Conservation (phyloP, 2,797 vertebrate species). For the Arnoldichthys spilopterus region DNA sequence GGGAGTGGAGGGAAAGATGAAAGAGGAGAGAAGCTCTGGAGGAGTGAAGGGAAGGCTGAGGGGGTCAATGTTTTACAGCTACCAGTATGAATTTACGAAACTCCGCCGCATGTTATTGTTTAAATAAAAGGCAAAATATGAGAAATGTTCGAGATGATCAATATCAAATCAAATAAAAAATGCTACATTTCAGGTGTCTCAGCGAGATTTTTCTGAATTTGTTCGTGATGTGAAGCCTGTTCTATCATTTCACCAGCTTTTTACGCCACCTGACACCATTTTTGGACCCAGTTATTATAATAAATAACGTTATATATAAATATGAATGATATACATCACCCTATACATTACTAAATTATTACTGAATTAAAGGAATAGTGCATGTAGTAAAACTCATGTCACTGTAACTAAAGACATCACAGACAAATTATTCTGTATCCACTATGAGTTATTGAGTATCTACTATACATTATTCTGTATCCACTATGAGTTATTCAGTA, state of each 20-base stretch:
- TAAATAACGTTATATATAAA: too few relatives aligned
- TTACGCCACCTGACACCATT: too few relatives aligned
- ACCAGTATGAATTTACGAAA: neutral
- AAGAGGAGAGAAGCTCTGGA: constrained; percentile 35
- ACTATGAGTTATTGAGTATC: neutral
- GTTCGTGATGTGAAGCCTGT: too few relatives aligned
- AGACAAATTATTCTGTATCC: neutral
- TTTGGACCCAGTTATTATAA: too few relatives aligned
- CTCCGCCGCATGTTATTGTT: neutral
- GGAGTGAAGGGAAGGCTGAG: constrained; percentile 31
- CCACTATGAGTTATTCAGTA: neutral
- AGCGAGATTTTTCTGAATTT: too few relatives aligned
- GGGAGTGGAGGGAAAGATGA: constrained; percentile 62
- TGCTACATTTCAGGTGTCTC: constrained; percentile 36
- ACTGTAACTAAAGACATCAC: too few relatives aligned
- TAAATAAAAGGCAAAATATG: constrained; percentile 16
- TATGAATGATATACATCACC: too few relatives aligned
- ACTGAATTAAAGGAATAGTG: too few relatives aligned
- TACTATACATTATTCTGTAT: neutral
- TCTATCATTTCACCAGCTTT: neutral
- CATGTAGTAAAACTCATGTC: too few relatives aligned
- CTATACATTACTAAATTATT: too few relatives aligned
- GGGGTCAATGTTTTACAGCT: neutral
- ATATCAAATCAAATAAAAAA: constrained; percentile 1
- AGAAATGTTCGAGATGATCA: neutral